Evolutionary conservation across 2,888 invertebrate species (phyloP).

Genomic region (Chrysolina oricalcia): DNA sequence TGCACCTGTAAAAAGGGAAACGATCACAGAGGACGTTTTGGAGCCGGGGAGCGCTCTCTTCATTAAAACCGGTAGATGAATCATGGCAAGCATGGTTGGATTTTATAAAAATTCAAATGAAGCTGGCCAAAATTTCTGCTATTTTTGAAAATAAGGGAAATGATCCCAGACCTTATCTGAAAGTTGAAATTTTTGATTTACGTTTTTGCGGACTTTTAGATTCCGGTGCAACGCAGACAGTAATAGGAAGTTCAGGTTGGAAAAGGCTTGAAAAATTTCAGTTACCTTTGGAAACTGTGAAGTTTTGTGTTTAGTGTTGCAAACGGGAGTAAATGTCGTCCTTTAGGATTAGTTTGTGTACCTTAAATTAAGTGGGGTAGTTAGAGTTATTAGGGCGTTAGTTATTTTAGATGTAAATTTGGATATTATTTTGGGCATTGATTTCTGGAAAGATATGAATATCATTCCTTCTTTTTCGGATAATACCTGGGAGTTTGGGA

Average conservation of each 20-base stretch:
- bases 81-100: conserved; percentile 38
- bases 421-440: conserved; percentile 42
- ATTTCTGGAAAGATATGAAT: conserved; percentile 42
- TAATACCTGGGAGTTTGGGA: neutral
- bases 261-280: conserved; percentile 8
- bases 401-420: conserved; percentile 30
- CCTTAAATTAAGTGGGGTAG: conserved; percentile 33
- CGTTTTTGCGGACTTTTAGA: conserved; percentile 38
- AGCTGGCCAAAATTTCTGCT: too few relatives aligned
- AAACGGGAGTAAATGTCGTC: conserved; percentile 30
- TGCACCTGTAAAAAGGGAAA: conserved; percentile 3
- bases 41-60: conserved; percentile 32
- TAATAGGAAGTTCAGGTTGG: conserved; percentile 31
- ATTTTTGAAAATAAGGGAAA: conserved; percentile 11
- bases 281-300: neutral
- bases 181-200: neutral
- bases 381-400: conserved; percentile 33
- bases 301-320: conserved; percentile 27
- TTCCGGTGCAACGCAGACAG: conserved; percentile 32
- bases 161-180: conserved; percentile 37
- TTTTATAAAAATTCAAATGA: conserved; percentile 22
- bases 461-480: conserved; percentile 24
- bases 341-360: conserved; percentile 31
- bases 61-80: conserved; percentile 26
- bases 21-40: conserved; percentile 11